Percentiles rank a stretch among this genome's conserved stretches.
Conservation (phyloP, 2,797 vertebrate genomes). For the Rhinichthys osculus region DNA sequence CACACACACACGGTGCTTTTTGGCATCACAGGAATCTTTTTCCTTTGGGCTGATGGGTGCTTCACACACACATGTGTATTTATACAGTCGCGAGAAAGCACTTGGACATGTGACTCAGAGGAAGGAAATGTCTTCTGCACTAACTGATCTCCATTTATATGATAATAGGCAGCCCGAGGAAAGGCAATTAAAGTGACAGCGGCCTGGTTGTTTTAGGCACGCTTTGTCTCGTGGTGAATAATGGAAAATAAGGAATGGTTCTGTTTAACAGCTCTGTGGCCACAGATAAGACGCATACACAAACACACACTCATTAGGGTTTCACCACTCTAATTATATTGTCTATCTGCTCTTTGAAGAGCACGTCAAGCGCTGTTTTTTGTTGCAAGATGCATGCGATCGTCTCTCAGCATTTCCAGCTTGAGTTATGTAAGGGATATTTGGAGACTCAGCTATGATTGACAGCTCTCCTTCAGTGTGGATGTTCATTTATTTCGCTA, state of each 20-base stretch:
- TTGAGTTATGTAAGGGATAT: conserved; percentile 18
- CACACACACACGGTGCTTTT: not conserved
- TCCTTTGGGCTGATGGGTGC: not conserved
- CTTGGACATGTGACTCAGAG: conserved; percentile 25
- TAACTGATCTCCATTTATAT: conserved; percentile 58
- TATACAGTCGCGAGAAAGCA: conserved; percentile 4
- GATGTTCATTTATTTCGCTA: not conserved
- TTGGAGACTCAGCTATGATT: not conserved
- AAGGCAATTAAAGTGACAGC: conserved; percentile 63
- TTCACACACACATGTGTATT: conserved; percentile 16
- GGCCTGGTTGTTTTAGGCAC: conserved; percentile 59
- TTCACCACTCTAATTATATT: conserved; percentile 27
- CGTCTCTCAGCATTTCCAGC: not conserved
- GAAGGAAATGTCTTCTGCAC: conserved; percentile 31
- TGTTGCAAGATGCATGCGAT: not conserved
- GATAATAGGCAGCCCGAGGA: conserved; percentile 59
- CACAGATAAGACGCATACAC: conserved; percentile 54
- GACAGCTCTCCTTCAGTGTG: conserved; percentile 8
- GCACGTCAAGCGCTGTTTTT: not conserved
- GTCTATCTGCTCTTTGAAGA: conserved; percentile 15
- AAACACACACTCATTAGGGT: conserved; percentile 33
- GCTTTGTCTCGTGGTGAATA: conserved; percentile 58
- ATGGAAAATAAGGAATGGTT: conserved; percentile 52
- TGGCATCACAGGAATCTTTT: conserved; percentile 10
- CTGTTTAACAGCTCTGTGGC: conserved; percentile 57